Base-by-base conservation (phyloP, 2,888 invertebrate species). In the Arge pagana region DNA sequence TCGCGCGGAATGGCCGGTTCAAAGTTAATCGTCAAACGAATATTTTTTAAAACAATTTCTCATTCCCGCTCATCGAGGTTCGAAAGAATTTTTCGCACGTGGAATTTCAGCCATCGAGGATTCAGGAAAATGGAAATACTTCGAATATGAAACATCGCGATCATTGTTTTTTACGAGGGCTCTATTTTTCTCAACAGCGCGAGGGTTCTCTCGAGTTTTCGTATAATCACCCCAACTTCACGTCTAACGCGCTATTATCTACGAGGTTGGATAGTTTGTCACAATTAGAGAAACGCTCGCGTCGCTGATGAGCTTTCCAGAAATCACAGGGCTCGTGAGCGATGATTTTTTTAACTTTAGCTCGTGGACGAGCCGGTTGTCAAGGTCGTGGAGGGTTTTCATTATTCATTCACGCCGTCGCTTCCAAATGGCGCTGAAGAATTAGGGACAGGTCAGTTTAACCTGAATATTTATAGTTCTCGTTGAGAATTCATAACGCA, bases 381-480 rank as follows among this genome's bases (percentile, higher is more conserved):
- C n/a, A n/a, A 26, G 28, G n/a, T 10, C 28, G 28, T 26, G 28
- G n/a, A n/a, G n/a, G 7, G 7, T 23, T 33, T 45, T 33, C 45
- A 23, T 45, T 23, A 45, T 33, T 45, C 45, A 45, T 45, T 45
- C 45, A 45, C 21, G 30, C 13, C 30, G 42, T 19, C 31, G 7
- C 7, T 21, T 42, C 19, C n/a, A 31, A 30, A 42, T 28, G 16
- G 11, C 21, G 23, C 23, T 18, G 33, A 8, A 11, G 23, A 33
- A 33, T 23, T 33, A 45, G 33, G 45, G 33, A 26, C n/a, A 45
- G 45, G 45, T 45, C 45, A 45, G 45, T 45, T 45, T 45, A 45
- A 45, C 45, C 23, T 13, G 45, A 45, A 45, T 45, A 45, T 33
- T 45, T 33, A n/a, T n/a, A 45, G 33, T 23, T 15, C 19, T 5